Base-by-base conservation (phyloP, 2,888 invertebrate species). In the Drosophila nigricruria region DNA sequence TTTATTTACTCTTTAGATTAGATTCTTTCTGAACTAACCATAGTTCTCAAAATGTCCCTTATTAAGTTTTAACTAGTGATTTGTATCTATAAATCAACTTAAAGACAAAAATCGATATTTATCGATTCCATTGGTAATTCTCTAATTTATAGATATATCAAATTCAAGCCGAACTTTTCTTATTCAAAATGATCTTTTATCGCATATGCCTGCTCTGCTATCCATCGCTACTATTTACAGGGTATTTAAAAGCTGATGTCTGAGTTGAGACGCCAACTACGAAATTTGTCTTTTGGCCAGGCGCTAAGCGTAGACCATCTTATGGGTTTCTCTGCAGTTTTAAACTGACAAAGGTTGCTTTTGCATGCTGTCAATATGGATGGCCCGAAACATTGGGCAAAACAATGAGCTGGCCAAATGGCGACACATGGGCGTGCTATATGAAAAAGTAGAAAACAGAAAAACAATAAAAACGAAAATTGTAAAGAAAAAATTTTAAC, bases 401-500 rank as follows among this genome's bases (percentile, higher is more conserved):
- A 67, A 64, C 60, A 69, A 75, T 65, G 57, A 57, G 61, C 38
- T 75, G 43, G 54, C 76, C 65, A 57, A 60, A 47, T 25, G 56
- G 27, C 45, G 36, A 43, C 61, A 42, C 42, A 54, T 27, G 50
- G 52, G 40, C 43, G 54, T 56, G 47, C n/a, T 32, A 25, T 18
- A 52, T 34, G 23, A 34, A 34, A 16, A 34, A 34, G 32, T 32
- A 50, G 20, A 20, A 52, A 16, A 49, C 9, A 30, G 20, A 30
- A 25, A 50, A 43, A 43, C 16, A 36, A 56, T 16, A 30, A 47
- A 23, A 25, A 45, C 16, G 1, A 45, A 43, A 45, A 64, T 23
- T 54, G 12, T 36, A 61, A 14, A 25, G 23, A 59, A 20, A 49
- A 54, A 60, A 62, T 36, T 50, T 36, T 6, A 62, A 49, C 5